Percentiles rank a stretch among this genome's conserved stretches.
Evolutionary conservation across 1,140 invertebrate species (phyloP).

Genomic region (Meloidogyne chitwoodi): DNA sequence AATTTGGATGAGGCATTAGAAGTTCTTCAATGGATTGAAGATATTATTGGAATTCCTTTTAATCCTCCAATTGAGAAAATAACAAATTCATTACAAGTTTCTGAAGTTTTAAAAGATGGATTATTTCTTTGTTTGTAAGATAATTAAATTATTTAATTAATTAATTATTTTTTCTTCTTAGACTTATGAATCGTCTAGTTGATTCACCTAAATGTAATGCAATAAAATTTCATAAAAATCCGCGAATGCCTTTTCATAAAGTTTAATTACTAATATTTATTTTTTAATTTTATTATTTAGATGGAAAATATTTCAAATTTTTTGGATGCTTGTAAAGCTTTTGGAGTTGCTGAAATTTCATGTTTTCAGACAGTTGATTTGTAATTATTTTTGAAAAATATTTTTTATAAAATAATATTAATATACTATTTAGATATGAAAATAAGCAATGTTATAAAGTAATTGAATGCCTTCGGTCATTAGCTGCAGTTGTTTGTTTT

Average conservation of each 20-base stretch:
- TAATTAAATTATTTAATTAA: slow-evolving; percentile 1
- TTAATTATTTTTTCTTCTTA: slow-evolving; percentile 21
- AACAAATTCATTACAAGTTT: slow-evolving; percentile 63
- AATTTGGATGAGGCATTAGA: slow-evolving; percentile 63
- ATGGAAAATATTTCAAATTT: slow-evolving; percentile 71
- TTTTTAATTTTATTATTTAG: slow-evolving; percentile 51
- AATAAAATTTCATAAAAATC: slow-evolving; percentile 47
- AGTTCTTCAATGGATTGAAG: slow-evolving; percentile 63
- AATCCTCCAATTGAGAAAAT: slow-evolving; percentile 55
- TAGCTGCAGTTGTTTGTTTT: slow-evolving; percentile 52
- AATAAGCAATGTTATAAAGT: slow-evolving; percentile 67
- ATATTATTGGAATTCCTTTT: slow-evolving; percentile 61
- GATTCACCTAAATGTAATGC: slow-evolving; percentile 13
- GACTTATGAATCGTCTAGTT: slow-evolving; percentile 41
- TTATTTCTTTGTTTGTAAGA: slow-evolving; percentile 65
- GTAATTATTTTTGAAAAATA: slow-evolving; percentile 45
- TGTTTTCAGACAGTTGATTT: slow-evolving; percentile 71
- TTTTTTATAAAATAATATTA: background rate
- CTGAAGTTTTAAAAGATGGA: slow-evolving; percentile 64
- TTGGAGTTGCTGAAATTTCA: slow-evolving; percentile 66
- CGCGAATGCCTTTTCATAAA: slow-evolving; percentile 57
- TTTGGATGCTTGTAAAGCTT: slow-evolving; percentile 66
- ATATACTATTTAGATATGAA: slow-evolving; percentile 63
- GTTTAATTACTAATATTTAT: slow-evolving; percentile 19
- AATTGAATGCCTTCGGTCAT: slow-evolving; percentile 56